phyloP scores from a whole-genome alignment of 2,797 vertebrate genomes.

The Brotula barbata region DNA sequence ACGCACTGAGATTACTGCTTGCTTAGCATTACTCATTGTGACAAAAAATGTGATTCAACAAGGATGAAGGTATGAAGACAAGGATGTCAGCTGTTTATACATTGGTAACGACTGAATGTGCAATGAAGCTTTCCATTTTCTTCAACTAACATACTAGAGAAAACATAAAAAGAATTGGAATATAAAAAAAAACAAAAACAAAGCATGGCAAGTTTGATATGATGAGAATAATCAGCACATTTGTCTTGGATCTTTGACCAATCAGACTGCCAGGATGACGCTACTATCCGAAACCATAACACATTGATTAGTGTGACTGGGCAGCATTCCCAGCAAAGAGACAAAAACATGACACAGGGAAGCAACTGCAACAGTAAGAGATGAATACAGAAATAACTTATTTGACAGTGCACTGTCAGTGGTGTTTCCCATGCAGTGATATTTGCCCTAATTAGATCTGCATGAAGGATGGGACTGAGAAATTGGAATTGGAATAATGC shows the following conservation, averaged over 20 bases:
- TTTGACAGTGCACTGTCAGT: background rate
- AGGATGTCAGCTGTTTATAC: no score
- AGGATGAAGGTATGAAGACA: no score
- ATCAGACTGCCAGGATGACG: background rate
- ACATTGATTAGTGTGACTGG: background rate
- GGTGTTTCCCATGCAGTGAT: background rate
- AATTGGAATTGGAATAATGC: no score
- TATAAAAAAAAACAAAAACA: background rate
- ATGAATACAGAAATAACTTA: background rate
- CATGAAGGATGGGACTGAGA: no score
- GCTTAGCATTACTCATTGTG: no score
- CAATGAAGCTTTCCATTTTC: no score
- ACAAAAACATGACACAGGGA: background rate
- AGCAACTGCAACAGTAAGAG: background rate
- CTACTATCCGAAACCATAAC: background rate
- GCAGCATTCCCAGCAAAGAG: background rate
- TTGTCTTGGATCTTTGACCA: background rate
- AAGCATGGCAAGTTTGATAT: background rate
- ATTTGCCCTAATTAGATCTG: no score
- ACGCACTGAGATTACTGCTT: no score
- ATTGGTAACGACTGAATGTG: no score
- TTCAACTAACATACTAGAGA: no score
- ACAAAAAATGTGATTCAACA: no score
- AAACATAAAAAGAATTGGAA: background rate
- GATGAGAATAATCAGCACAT: background rate